phyloP scores from a whole-genome alignment of 2,888 invertebrate genomes.

The Baccha elongata region DNA sequence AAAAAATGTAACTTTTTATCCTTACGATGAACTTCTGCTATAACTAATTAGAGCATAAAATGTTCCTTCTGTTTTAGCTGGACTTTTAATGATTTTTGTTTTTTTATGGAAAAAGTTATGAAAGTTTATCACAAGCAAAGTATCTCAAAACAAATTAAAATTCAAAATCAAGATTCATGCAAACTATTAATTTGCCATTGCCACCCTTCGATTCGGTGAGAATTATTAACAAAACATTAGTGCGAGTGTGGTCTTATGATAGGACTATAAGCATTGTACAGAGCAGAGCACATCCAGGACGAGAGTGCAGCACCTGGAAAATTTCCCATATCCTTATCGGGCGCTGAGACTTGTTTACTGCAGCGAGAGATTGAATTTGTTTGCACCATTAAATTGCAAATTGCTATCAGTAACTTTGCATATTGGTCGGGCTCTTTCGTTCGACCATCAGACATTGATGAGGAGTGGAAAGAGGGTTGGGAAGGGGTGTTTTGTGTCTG shows the following conservation, averaged over 20 bases:
- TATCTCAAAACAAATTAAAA: constrained; percentile 65
- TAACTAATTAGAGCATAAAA: constrained; percentile 60
- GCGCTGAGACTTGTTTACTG: constrained; percentile 71
- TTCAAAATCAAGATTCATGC: constrained; percentile 48
- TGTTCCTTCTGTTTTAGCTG: constrained; percentile 21
- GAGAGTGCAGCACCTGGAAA: constrained; percentile 68
- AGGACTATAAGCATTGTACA: background rate
- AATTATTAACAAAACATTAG: constrained; percentile 70
- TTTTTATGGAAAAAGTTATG: constrained; percentile 64
- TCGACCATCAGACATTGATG: constrained; percentile 4
- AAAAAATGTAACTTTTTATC: constrained; percentile 5
- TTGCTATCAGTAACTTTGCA: constrained; percentile 81
- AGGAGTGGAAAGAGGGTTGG: background rate
- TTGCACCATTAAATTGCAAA: constrained; percentile 82
- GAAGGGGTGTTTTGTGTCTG: constrained; percentile 30
- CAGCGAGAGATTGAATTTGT: constrained; percentile 80
- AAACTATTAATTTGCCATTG: constrained; percentile 61
- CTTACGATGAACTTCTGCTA: constrained; percentile 51
- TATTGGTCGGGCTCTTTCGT: constrained; percentile 69
- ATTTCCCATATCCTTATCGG: constrained; percentile 74
- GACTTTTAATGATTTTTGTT: constrained; percentile 6
- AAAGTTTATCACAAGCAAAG: constrained; percentile 53
- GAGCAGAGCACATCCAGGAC: constrained; percentile 12
- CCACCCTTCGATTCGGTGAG: constrained; percentile 52
- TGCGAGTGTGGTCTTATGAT: constrained; percentile 46